Evolutionary conservation across 2,888 invertebrate genomes (phyloP), one percentile per base, ranked within the genome.

Genomic region (Loripinus fragilis): DNA sequence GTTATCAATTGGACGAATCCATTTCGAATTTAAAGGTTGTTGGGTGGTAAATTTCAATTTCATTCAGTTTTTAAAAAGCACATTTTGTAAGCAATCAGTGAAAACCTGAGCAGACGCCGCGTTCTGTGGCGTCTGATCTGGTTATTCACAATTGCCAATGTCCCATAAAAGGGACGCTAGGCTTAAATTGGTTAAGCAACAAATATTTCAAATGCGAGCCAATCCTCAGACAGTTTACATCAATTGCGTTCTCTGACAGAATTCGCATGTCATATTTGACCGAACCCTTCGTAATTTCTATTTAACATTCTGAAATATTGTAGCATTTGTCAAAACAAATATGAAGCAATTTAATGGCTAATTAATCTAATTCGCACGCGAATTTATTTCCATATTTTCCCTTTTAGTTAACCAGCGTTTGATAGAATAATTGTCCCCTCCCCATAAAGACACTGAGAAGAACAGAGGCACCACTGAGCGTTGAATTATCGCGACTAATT

Each of bases 331-430:
- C 76, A 70, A 64, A 74, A 71, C 71, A 73, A 50, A 60, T 60
- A 55, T 60, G 38, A 42, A 60, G 45, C 79, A 79, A 79, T 82
- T 75, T 73, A 80, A 80, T 78, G 73, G 64, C 70, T 71, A 76
- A 80, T 83, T 80, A 38, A 77, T 70, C 73, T 69, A 73, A 78
- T 78, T 74, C 65, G 52, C 55, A 33, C 52, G 17, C 66, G 48
- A 74, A 68, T 65, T 74, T 76, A 83, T 83, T 83, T 83, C 81
- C 83, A 83, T 83, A 83, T 83, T 81, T 81, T 83, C 73, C 77
- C 78, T 75, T 69, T 83, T 79, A 78, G 80, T 78, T 83, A 76
- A 83, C 83, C 80, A 77, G 76, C 72, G 67, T 76, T 75, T 81
- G 79, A 81, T 79, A 65, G 71, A 81, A 75, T 79, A 81, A 83